These are phyloP conservation scores for Panagrolaimus sp. DNA, from an alignment of 1,140 invertebrate genomes.

Conservation along the genomic window DNA sequence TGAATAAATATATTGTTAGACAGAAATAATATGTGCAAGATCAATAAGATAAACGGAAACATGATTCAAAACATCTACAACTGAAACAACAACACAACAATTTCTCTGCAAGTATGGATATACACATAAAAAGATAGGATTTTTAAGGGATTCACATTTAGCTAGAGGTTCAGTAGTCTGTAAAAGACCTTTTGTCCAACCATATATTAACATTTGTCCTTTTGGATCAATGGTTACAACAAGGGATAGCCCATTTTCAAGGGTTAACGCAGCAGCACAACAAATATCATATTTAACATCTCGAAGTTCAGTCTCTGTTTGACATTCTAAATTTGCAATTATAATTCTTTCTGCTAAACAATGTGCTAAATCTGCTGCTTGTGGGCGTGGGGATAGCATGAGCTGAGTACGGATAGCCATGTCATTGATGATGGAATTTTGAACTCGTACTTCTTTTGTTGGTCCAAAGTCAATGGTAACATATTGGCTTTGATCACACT, in stretches of 20 bases:
- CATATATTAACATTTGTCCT: neutral
- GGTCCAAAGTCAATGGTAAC: neutral
- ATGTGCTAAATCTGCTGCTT: neutral
- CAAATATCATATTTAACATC: slow-evolving; percentile 3
- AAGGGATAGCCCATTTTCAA: neutral
- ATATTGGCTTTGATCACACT: neutral
- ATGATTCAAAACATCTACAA: neutral
- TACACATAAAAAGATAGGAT: neutral
- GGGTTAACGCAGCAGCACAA: slow-evolving; percentile 1
- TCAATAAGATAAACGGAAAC: slow-evolving; percentile 1
- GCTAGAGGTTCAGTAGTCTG: neutral
- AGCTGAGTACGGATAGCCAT: neutral
- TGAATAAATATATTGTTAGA: no score
- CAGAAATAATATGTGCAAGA: slow-evolving; percentile 3
- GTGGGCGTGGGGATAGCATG: neutral
- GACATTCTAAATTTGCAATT: neutral
- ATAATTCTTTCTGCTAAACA: neutral
- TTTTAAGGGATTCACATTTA: neutral
- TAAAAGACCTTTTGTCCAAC: neutral
- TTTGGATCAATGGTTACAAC: neutral
- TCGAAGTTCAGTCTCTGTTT: neutral
- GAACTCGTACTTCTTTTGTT: neutral
- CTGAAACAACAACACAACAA: neutral
- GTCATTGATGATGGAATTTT: neutral
- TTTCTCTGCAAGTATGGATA: neutral